phyloP scores from a whole-genome alignment of 1,140 invertebrate species.

The Neotoxoptera formosana region DNA sequence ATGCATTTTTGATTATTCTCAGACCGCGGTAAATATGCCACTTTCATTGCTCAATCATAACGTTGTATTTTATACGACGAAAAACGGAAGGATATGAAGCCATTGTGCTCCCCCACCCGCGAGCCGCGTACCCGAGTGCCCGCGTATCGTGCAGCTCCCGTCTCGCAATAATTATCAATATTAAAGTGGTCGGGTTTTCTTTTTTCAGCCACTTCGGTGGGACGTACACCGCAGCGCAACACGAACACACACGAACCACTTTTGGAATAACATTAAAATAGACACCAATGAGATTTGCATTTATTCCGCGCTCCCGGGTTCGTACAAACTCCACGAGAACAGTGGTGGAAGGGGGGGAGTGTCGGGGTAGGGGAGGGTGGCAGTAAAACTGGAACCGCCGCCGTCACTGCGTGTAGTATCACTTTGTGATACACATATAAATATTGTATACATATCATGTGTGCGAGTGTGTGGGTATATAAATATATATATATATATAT shows the following conservation, averaged over 20 bases:
- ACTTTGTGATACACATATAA: background rate
- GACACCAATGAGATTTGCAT: background rate
- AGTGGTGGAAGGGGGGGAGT: no score
- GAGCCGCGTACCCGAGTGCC: no score
- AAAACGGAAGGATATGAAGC: no score
- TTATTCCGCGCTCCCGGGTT: background rate
- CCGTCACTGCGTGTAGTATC: background rate
- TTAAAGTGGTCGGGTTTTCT: background rate
- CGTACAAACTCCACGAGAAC: background rate
- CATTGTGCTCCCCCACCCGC: no score
- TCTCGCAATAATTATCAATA: background rate
- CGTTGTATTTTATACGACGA: no score
- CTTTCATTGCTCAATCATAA: no score
- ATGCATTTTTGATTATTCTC: no score
- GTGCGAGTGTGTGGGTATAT: background rate
- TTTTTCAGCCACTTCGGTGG: background rate
- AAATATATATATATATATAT: background rate
- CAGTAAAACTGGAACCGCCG: background rate
- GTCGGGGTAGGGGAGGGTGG: background rate
- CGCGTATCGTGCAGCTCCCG: background rate
- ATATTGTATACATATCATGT: background rate
- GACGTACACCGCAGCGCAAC: background rate
- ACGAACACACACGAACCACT: background rate
- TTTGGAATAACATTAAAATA: slow-evolving; percentile 1
- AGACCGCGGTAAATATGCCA: no score